phyloP scores from a whole-genome alignment of 2,797 vertebrate genomes.

The Distichodus sexfasciatus region DNA sequence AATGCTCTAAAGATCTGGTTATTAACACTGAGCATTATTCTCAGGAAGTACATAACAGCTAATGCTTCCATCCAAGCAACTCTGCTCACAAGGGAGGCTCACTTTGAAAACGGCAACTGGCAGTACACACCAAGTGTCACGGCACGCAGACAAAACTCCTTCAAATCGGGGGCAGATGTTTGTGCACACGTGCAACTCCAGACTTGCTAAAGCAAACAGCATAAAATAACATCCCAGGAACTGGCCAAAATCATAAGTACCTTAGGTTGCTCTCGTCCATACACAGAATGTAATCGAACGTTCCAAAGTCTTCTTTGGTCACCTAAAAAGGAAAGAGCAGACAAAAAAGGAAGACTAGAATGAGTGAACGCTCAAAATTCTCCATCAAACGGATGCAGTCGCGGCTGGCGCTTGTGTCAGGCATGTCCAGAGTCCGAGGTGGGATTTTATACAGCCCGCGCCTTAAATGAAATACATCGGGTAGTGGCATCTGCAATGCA shows the following conservation, averaged over 20 bases:
- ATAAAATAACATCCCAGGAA: no score
- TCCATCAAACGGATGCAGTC: not conserved
- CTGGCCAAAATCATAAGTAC: slow-evolving; percentile 64
- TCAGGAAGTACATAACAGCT: not conserved
- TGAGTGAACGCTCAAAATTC: not conserved
- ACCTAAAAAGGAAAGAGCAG: slow-evolving; percentile 74
- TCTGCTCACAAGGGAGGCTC: not conserved
- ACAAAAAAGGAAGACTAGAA: not conserved
- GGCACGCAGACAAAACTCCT: not conserved
- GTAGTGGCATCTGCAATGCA: no score
- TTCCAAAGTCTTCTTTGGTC: slow-evolving; percentile 90
- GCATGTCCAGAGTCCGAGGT: no score
- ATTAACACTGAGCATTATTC: not conserved
- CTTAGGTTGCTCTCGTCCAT: slow-evolving; percentile 97
- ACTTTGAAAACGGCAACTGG: not conserved
- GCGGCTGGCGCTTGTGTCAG: no score
- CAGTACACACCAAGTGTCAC: not conserved
- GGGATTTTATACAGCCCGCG: no score
- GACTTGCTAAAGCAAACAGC: not conserved
- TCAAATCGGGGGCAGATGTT: not conserved
- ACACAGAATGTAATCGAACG: slow-evolving; percentile 91
- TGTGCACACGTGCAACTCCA: not conserved
- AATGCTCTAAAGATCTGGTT: not conserved
- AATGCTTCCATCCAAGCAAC: not conserved
- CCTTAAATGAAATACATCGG: no score